phyloP scores from a whole-genome alignment of 1,140 invertebrate species.

The Octopus bimaculoides region DNA sequence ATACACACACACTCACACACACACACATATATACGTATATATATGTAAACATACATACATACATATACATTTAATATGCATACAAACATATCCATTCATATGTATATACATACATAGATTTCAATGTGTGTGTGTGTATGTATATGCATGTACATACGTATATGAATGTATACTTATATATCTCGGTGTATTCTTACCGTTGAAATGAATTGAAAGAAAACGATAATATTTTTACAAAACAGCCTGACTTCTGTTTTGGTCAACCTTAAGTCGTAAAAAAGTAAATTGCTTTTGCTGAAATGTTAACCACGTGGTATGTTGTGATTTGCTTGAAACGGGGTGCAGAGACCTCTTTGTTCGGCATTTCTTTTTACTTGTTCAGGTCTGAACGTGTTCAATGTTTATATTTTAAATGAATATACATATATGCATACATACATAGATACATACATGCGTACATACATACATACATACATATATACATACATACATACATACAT shows the following conservation, averaged over 20 bases:
- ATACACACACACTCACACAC: not conserved
- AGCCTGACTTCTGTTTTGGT: no score
- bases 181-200: no score
- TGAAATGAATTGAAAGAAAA: no score
- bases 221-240: no score
- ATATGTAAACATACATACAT: conserved; percentile 5
- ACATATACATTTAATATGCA: not conserved
- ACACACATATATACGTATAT: not conserved
- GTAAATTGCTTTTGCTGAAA: no score
- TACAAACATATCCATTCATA: not conserved
- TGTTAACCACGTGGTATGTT: no score
- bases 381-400: no score
- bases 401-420: not conserved
- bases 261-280: no score
- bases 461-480: conserved; percentile 1
- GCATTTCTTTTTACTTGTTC: no score
- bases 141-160: conserved; percentile 11
- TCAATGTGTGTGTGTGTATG: not conserved
- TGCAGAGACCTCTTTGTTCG: no score
- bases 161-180: not conserved
- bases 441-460: not conserved
- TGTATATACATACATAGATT: not conserved
- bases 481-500: conserved; percentile 12
- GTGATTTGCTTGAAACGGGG: no score
- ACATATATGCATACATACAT: not conserved